phyloP scores from a whole-genome alignment of 2,888 invertebrate species.

The Tetragnatha montana region DNA sequence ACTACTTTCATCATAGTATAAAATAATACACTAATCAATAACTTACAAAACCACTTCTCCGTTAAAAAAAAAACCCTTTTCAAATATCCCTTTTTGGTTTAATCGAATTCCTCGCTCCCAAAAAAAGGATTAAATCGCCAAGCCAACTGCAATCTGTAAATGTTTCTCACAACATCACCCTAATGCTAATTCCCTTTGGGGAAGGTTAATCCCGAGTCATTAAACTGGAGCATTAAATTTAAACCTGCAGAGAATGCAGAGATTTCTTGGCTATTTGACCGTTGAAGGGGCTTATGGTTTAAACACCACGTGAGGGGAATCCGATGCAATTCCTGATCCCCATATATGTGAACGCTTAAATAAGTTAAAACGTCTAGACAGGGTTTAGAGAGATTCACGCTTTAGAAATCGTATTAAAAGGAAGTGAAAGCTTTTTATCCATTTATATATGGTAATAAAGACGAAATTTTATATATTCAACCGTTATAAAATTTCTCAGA shows the following conservation, averaged over 20 bases:
- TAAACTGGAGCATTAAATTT: slow-evolving; percentile 5
- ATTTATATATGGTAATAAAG: no score
- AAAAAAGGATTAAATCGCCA: not conserved
- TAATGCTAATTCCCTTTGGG: not conserved
- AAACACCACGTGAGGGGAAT: not conserved
- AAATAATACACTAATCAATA: not conserved
- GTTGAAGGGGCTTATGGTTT: not conserved
- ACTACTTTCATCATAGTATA: not conserved
- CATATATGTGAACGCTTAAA: not conserved
- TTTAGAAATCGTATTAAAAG: no score
- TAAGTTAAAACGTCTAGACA: not conserved
- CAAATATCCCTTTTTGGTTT: no score
- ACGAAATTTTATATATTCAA: no score
- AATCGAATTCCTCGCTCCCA: not conserved
- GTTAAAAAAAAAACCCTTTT: no score
- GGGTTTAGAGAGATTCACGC: not conserved
- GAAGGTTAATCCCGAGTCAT: slow-evolving; percentile 3
- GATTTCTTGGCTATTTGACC: slow-evolving; percentile 15
- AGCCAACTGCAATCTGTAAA: not conserved
- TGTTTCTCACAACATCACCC: not conserved
- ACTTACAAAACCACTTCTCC: no score
- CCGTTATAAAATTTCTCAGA: no score
- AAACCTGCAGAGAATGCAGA: slow-evolving; percentile 5
- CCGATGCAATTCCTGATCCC: not conserved
- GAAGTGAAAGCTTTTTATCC: no score